phyloP scores from a whole-genome alignment of 2,888 invertebrate species.

The Invenusta paracnida region DNA sequence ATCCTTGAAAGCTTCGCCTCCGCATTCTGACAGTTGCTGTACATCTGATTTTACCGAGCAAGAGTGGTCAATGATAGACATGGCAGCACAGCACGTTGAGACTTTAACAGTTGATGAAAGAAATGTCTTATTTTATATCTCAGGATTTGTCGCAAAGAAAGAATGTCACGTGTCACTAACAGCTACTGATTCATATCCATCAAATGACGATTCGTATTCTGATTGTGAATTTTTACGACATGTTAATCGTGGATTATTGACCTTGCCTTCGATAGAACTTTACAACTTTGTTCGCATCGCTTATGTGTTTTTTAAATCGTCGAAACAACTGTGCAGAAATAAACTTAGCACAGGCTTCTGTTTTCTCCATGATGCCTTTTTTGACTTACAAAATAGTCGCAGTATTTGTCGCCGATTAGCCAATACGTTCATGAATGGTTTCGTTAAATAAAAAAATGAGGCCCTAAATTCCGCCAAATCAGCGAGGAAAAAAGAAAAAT shows the following conservation, averaged over 20 bases:
- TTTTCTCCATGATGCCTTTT: constrained; percentile 25
- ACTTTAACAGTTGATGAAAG: constrained; percentile 24
- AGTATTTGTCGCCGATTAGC: constrained; percentile 26
- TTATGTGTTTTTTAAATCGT: constrained; percentile 28
- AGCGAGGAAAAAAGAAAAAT: neutral
- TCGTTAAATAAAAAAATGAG: neutral
- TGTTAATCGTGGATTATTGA: constrained; percentile 23
- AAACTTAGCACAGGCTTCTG: constrained; percentile 29
- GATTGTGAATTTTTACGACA: constrained; percentile 26
- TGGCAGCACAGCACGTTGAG: neutral
- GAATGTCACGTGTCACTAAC: constrained; percentile 6
- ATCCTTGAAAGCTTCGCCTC: neutral
- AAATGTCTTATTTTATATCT: constrained; percentile 23
- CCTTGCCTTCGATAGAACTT: constrained; percentile 26
- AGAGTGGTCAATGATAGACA: constrained; percentile 24
- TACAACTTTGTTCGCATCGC: constrained; percentile 29
- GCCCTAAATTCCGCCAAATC: neutral
- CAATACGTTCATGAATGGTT: neutral
- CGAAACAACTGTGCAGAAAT: constrained; percentile 22
- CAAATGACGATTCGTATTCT: constrained; percentile 26
- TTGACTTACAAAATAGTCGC: constrained; percentile 29
- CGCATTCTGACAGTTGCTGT: constrained; percentile 22
- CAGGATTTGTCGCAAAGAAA: constrained; percentile 20
- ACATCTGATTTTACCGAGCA: constrained; percentile 12
- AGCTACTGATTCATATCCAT: constrained; percentile 26